phyloP scores from a whole-genome alignment of 2,888 invertebrate species.

The Axea sp. region DNA sequence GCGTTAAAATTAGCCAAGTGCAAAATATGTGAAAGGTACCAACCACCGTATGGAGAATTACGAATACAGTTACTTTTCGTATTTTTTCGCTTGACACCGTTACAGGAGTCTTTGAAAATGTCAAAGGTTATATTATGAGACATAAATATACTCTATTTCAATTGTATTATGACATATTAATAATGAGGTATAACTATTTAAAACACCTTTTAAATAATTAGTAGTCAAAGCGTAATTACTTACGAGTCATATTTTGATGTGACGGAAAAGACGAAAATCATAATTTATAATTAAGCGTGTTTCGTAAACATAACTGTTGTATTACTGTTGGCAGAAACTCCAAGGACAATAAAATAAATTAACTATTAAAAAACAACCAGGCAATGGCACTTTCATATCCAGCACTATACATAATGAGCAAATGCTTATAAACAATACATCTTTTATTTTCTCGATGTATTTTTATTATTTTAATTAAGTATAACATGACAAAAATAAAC shows the following conservation, averaged over 20 bases:
- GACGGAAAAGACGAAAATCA: slow-evolving; percentile 1
- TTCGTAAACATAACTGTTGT: too few species aligned
- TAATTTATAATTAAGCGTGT: slow-evolving; percentile 36
- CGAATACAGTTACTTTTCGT: slow-evolving; percentile 21
- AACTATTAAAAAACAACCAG: too few species aligned
- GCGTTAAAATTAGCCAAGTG: slow-evolving; percentile 21
- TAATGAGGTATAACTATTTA: slow-evolving; percentile 21
- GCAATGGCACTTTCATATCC: too few species aligned
- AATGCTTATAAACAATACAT: too few species aligned
- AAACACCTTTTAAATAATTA: slow-evolving; percentile 31
- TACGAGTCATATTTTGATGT: neutral
- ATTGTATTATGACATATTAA: slow-evolving; percentile 7
- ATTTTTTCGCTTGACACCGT: slow-evolving; percentile 14
- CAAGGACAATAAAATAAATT: too few species aligned
- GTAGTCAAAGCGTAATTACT: slow-evolving; percentile 13
- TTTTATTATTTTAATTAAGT: too few species aligned
- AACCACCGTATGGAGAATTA: slow-evolving; percentile 14
- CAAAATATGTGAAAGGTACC: slow-evolving; percentile 33
- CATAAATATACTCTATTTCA: slow-evolving; percentile 32
- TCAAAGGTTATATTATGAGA: slow-evolving; percentile 31
- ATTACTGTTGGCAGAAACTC: too few species aligned
- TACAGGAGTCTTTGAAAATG: slow-evolving; percentile 25
- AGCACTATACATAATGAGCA: too few species aligned
- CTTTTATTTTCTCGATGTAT: too few species aligned
- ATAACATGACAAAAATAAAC: too few species aligned